A percentile compares a stretch with the other conserved stretches of the same genome.
Evolutionary conservation across 2,113 vertebrate species (phyloP).

Genomic region (Neotragus pygmaeus): DNA sequence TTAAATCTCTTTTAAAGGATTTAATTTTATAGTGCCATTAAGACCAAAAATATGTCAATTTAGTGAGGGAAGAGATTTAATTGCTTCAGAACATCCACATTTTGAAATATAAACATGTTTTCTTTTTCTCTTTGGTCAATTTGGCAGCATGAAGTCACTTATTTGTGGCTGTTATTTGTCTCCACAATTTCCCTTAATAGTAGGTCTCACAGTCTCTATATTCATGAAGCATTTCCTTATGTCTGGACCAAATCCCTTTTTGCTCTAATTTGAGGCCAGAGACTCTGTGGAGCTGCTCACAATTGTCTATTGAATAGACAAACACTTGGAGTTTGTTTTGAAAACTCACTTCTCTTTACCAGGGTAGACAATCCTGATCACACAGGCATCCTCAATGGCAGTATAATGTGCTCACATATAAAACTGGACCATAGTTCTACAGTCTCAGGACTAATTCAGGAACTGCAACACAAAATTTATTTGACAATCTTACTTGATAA

Average conservation of each 20-base stretch:
- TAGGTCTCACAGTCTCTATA: conserved; percentile 59
- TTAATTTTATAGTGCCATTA: conserved; percentile 33
- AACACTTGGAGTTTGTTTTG: conserved; percentile 55
- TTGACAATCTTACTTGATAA: neutral
- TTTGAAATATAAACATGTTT: conserved; percentile 66
- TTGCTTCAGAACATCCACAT: conserved; percentile 43
- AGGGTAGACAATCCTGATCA: neutral
- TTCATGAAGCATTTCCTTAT: conserved; percentile 67
- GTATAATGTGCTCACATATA: neutral
- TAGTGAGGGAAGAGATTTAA: conserved; percentile 41
- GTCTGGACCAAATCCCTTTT: conserved; percentile 64
- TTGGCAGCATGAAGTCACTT: conserved; percentile 60
- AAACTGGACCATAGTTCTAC: neutral
- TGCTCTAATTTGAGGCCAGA: conserved; percentile 60
- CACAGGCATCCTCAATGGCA: neutral
- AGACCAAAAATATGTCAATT: conserved; percentile 44
- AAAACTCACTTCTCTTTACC: conserved; percentile 18
- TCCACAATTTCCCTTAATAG: conserved; percentile 65
- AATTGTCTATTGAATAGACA: conserved; percentile 47
- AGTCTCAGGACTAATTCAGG: neutral
- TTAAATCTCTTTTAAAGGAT: conserved; percentile 3
- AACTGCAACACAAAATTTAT: neutral
- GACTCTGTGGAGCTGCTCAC: conserved; percentile 22
- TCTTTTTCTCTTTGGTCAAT: conserved; percentile 67
- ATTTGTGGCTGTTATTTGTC: conserved; percentile 68